Conservation (phyloP, 2,797 vertebrate genomes). For the Hafferia zeledoni region DNA sequence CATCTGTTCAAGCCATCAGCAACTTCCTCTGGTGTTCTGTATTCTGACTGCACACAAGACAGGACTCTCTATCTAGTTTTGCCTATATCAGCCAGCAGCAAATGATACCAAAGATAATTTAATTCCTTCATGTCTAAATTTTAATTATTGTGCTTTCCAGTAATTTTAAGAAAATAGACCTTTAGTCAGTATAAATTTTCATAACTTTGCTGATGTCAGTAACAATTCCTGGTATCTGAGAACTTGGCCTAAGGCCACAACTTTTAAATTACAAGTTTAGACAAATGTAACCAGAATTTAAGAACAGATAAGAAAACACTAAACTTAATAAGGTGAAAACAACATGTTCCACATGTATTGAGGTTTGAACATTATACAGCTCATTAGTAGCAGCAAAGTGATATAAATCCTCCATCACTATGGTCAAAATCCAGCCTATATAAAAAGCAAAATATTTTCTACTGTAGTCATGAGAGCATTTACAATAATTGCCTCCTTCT, state of each 20-base stretch:
- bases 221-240: background rate
- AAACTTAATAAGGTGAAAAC: background rate
- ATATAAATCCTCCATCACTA: background rate
- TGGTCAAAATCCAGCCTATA: background rate
- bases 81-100: background rate
- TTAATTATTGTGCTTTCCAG: conserved; percentile 17
- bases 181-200: background rate
- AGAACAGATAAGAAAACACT: background rate
- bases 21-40: conserved; percentile 9
- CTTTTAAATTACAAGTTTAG: background rate
- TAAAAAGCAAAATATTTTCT: background rate
- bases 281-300: background rate
- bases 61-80: background rate
- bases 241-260: background rate
- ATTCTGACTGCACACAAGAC: background rate
- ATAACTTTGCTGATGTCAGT: background rate
- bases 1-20: conserved; percentile 17
- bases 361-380: background rate
- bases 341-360: background rate
- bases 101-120: conserved; percentile 17
- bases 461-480: background rate
- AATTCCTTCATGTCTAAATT: background rate
- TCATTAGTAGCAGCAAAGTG: background rate
- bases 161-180: background rate
- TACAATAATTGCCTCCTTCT: background rate